phyloP scores from a whole-genome alignment of 2,797 vertebrate genomes.

The Clarias laeviceps region DNA sequence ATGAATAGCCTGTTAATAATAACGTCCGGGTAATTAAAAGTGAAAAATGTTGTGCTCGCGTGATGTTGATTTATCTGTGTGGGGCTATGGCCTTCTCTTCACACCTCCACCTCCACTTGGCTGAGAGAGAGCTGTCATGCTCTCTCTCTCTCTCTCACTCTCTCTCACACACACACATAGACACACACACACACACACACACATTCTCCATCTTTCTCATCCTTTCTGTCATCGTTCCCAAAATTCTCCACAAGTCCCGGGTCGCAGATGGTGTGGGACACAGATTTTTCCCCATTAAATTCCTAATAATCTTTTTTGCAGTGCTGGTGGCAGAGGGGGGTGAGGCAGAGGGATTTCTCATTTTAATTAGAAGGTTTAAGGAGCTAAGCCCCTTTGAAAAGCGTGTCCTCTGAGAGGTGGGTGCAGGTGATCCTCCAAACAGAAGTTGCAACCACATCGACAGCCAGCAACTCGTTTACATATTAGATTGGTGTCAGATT shows the following conservation, averaged over 20 bases:
- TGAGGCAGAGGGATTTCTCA: slow-evolving; percentile 79
- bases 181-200: slow-evolving; percentile 1
- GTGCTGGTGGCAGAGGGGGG: slow-evolving; percentile 66
- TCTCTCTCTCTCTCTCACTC: slow-evolving; percentile 35
- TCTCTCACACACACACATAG: slow-evolving; percentile 19
- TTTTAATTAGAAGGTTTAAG: slow-evolving; percentile 97
- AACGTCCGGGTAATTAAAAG: slow-evolving; percentile 90
- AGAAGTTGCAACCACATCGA: slow-evolving; percentile 76
- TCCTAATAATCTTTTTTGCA: slow-evolving; percentile 92
- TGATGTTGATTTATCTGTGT: slow-evolving; percentile 81
- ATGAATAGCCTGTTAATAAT: slow-evolving; percentile 84
- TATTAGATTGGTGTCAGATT: slow-evolving; percentile 83
- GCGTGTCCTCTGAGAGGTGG: slow-evolving; percentile 83
- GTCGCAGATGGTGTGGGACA: slow-evolving; percentile 92
- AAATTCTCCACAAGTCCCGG: slow-evolving; percentile 82
- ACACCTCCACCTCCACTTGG: slow-evolving; percentile 48
- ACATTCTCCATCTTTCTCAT: slow-evolving; percentile 17
- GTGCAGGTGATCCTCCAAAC: slow-evolving; percentile 88
- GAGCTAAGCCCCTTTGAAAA: slow-evolving; percentile 91
- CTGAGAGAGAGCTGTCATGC: slow-evolving; percentile 49
- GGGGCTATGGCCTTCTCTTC: slow-evolving; percentile 63
- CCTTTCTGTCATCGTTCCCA: slow-evolving; percentile 55
- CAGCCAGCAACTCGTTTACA: slow-evolving; percentile 83
- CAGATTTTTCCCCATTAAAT: slow-evolving; percentile 89
- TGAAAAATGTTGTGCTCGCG: slow-evolving; percentile 86